Evolutionary conservation across 2,113 vertebrate species (phyloP).

Genomic region (Pardalotus punctatus): DNA sequence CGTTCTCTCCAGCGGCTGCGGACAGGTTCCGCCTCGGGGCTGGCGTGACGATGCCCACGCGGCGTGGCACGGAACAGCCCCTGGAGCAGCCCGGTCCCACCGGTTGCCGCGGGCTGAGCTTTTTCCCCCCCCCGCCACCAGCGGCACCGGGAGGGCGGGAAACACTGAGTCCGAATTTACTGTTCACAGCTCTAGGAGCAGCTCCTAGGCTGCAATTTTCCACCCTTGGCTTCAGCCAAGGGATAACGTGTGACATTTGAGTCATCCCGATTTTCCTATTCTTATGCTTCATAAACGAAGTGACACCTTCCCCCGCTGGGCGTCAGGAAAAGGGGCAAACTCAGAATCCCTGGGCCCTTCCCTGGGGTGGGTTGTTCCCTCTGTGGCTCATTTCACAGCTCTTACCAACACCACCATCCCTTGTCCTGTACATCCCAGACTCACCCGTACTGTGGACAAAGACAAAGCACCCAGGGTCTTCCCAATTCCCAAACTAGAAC

Average conservation of each 20-base stretch:
- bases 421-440: too few relatives aligned
- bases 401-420: rapidly evolving
- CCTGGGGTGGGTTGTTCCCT: background rate
- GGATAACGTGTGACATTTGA: background rate
- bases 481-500: background rate
- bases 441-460: background rate
- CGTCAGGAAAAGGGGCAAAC: background rate
- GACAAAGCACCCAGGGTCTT: background rate
- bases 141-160: background rate
- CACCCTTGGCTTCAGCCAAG: background rate
- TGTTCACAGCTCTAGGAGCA: background rate
- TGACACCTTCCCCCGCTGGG: background rate
- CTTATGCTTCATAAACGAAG: background rate
- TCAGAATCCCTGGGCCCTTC: background rate
- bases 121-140: background rate
- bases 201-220: background rate
- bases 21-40: background rate
- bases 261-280: background rate
- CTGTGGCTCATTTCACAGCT: background rate
- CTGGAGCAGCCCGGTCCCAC: background rate
- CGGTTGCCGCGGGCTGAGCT: background rate
- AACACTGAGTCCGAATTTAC: background rate
- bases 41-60: background rate
- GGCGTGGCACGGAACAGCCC: background rate
- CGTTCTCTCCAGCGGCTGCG: background rate